These are phyloP conservation scores for Liolophura sinensis DNA, from an alignment of 1,140 invertebrate genomes.

Conservation along the genomic window DNA sequence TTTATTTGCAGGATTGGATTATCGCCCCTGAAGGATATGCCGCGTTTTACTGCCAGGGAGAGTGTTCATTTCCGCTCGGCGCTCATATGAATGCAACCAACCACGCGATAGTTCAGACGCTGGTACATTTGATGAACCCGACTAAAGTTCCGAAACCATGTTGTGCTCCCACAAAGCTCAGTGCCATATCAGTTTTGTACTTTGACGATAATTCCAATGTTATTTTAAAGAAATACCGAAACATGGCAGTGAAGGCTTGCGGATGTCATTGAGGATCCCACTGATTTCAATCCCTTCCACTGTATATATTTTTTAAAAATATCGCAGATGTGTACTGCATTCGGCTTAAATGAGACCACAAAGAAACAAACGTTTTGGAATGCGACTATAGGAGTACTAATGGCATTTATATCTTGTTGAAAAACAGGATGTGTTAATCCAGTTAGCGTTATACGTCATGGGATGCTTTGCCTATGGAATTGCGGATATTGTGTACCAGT, in stretches of 20 bases:
- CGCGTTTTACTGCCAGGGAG: constrained; percentile 69
- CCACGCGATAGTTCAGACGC: constrained; percentile 71
- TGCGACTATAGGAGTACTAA: too few species aligned
- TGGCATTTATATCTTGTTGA: too few species aligned
- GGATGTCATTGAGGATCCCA: constrained; percentile 66
- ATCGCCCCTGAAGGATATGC: constrained; percentile 69
- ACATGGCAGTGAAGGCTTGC: constrained; percentile 71
- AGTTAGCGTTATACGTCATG: too few species aligned
- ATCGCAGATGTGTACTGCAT: too few species aligned
- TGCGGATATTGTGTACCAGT: too few species aligned
- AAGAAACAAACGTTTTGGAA: too few species aligned
- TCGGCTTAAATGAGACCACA: too few species aligned
- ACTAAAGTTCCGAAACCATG: constrained; percentile 64
- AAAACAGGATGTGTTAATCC: too few species aligned
- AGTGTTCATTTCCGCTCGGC: constrained; percentile 65
- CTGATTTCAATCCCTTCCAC: too few species aligned
- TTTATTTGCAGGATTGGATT: constrained; percentile 63
- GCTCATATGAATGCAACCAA: constrained; percentile 68
- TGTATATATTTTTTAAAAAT: too few species aligned
- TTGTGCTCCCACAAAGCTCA: constrained; percentile 69
- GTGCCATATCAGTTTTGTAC: constrained; percentile 67
- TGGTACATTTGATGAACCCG: constrained; percentile 69
- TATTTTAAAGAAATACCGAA: constrained; percentile 69
- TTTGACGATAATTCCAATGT: constrained; percentile 70
- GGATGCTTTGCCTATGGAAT: too few species aligned